Percentiles rank a stretch among this genome's conserved stretches.
phyloP scores from a whole-genome alignment of 2,113 vertebrate species.

The Oenanthe oenanthe region DNA sequence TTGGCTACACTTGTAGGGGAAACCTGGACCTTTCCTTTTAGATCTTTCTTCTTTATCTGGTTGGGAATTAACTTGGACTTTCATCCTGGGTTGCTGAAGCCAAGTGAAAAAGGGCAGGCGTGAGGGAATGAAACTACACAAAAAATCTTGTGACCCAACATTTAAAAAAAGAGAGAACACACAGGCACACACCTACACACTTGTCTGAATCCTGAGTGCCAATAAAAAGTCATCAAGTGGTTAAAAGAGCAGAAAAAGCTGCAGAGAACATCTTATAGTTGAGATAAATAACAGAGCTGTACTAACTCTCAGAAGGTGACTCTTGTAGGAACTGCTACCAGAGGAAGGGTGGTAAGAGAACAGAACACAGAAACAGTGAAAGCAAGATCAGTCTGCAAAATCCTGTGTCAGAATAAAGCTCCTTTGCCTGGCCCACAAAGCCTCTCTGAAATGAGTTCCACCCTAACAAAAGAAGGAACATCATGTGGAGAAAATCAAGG shows the following conservation, averaged over 20 bases:
- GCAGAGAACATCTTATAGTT: background rate
- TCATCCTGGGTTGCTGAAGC: background rate
- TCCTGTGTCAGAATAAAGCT: background rate
- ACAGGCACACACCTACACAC: background rate
- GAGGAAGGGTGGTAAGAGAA: background rate
- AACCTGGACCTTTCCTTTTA: background rate
- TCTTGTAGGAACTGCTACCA: background rate
- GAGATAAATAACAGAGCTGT: background rate
- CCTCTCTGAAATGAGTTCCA: background rate
- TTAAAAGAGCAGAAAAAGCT: background rate
- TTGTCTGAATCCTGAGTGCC: background rate
- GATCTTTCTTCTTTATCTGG: background rate
- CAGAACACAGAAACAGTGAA: background rate
- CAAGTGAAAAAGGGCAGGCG: background rate
- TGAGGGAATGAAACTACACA: background rate
- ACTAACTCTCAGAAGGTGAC: background rate
- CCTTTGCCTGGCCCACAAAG: background rate
- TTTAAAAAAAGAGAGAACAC: background rate
- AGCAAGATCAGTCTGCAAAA: background rate
- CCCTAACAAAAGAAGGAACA: background rate
- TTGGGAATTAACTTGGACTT: background rate
- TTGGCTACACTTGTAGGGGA: background rate
- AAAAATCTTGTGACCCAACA: background rate
- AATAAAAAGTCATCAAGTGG: background rate
- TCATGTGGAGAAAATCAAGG: background rate